Evolutionary conservation across 2,797 vertebrate species (phyloP), one percentile per base, ranked within the genome.

Genomic region (Tenualosa thibaudeaui): DNA sequence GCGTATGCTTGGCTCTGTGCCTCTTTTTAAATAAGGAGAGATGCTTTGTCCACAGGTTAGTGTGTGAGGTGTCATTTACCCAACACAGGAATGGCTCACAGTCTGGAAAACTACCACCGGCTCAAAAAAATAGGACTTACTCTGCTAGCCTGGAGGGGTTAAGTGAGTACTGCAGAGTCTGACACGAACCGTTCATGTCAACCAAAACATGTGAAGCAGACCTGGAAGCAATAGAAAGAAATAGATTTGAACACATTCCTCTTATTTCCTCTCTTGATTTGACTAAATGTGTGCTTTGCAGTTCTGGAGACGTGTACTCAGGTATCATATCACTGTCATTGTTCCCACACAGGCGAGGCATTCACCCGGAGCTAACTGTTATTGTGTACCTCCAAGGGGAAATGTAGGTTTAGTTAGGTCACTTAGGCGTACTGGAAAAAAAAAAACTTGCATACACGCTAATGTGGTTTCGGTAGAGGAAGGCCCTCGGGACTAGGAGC

Each of bases 351-450:
- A 40, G 71, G 37, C 17, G 17, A 78, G 71, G 37, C 71, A 78
- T 46, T 78, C 37, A 78, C 37, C 71, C 40, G 19, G 71, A 22
- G 71, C 37, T 78, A 78, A 78, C 71, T 22, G 71, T 78, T 78
- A 78, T 43, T 43, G 71, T 78, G 37, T 46, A 19, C 71, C 71
- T 78, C 40, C 6, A 19, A 17, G 71, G 37, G 71, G 71, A 78
- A 78, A 46, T 46, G 17, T 5, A 46, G 71, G 26, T 71, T 40
- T 71, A 37, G 17, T 78, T 40, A 78, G 71, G 71, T 78, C 17
- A 78, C 17, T 46, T 2, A 78, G 43, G 71, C 37, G 1, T 2
- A 43, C 5, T 7, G 9, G 6, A 40, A 40, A 40, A 78, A 78
- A 19, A 9, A 46, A 78, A 12, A 12, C 4, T 40, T 1, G 7